Evolutionary conservation across 2,797 vertebrate genomes (phyloP).

Genomic region (Sphenopsis melanotis): DNA sequence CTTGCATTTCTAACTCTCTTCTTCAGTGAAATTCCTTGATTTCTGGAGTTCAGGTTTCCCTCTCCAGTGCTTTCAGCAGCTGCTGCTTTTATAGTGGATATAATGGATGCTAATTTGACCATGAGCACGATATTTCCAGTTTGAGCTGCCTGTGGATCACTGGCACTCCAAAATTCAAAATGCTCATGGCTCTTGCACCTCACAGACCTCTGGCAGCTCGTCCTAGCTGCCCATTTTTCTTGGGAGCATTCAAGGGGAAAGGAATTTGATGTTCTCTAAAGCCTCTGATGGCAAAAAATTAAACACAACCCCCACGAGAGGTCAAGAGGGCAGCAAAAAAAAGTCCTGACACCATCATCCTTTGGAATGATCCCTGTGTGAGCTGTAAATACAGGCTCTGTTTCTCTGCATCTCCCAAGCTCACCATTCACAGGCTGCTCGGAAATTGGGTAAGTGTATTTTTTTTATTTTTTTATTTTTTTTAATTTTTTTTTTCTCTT

Average conservation of each 20-base stretch:
- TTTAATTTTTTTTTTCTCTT: not conserved
- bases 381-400: slow-evolving; percentile 11
- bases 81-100: not conserved
- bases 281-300: slow-evolving; percentile 7
- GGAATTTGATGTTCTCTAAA: slow-evolving; percentile 23
- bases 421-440: slow-evolving; percentile 66
- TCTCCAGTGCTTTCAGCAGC: not conserved
- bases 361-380: not conserved
- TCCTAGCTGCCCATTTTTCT: slow-evolving; percentile 50
- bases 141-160: slow-evolving; percentile 9
- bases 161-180: not conserved
- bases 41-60: not conserved
- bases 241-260: slow-evolving; percentile 12
- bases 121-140: not conserved
- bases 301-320: not conserved
- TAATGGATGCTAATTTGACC: not conserved
- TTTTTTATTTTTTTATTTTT: not conserved
- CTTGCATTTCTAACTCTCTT: not conserved
- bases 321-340: not conserved
- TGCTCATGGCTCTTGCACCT: slow-evolving; percentile 1
- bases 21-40: not conserved
- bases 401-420: slow-evolving; percentile 32
- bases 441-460: slow-evolving; percentile 70
- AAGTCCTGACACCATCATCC: not conserved
- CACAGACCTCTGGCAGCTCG: slow-evolving; percentile 1